Percentiles rank a stretch among this genome's conserved stretches.
These are phyloP conservation scores for Pitta sordida DNA, from an alignment of 2,113 vertebrate species.

Conservation along the genomic window DNA sequence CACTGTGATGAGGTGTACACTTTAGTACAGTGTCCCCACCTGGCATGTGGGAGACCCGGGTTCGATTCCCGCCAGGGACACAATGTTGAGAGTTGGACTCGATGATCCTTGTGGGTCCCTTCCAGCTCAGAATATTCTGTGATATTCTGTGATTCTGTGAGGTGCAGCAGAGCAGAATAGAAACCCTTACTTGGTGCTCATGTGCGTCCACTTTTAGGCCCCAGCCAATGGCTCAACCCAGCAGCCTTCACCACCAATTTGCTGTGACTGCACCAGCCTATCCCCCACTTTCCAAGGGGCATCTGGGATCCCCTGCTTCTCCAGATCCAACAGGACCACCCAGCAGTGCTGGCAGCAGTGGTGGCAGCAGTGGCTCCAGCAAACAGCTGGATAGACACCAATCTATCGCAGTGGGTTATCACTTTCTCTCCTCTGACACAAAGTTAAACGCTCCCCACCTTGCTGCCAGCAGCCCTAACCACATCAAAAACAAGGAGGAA, in stretches of 20 bases:
- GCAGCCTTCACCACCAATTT: not conserved
- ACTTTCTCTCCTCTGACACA: not conserved
- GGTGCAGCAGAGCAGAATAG: not conserved
- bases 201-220: not conserved
- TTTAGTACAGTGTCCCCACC: too few species aligned
- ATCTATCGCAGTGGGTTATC: not conserved
- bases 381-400: not conserved
- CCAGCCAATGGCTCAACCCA: not conserved
- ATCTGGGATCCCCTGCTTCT: not conserved
- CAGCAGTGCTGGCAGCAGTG: not conserved
- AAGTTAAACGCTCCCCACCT: not conserved
- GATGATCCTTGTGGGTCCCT: too few species aligned
- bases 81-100: too few species aligned
- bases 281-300: not conserved
- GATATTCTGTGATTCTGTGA: too few species aligned
- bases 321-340: not conserved
- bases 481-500: slow-evolving; percentile 58
- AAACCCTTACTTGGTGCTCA: fast-evolving
- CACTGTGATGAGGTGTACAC: not conserved
- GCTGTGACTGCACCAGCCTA: fast-evolving
- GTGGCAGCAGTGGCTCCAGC: not conserved
- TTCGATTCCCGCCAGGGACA: too few species aligned
- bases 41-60: too few species aligned
- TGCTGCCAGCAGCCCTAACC: slow-evolving; percentile 43
- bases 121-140: too few species aligned